A percentile compares a stretch with the other conserved stretches of the same genome.
Evolutionary conservation across 1,140 invertebrate species (phyloP).

Genomic region (Neuroterus valhalla): DNA sequence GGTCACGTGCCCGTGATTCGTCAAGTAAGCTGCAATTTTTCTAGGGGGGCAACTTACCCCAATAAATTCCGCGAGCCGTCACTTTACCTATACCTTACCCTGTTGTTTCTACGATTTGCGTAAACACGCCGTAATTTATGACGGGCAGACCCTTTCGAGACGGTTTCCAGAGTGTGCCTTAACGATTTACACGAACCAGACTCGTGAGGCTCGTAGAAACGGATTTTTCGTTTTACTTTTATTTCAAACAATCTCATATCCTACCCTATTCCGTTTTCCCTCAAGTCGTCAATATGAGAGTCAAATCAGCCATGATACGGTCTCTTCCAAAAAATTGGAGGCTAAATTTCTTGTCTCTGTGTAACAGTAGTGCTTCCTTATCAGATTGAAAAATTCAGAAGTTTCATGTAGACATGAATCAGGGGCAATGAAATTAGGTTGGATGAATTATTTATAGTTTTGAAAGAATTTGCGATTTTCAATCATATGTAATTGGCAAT

Average conservation of each 20-base stretch:
- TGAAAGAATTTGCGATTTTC: too few relatives aligned
- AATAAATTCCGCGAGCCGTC: conserved; percentile 29
- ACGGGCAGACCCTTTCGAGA: conserved; percentile 10
- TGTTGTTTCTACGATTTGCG: conserved; percentile 55
- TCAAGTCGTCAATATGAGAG: neutral
- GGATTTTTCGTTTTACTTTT: neutral
- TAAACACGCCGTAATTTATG: conserved; percentile 63
- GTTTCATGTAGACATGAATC: too few relatives aligned
- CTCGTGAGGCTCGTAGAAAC: conserved; percentile 33
- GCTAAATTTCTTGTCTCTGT: too few relatives aligned
- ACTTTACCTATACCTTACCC: conserved; percentile 46
- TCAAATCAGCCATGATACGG: neutral
- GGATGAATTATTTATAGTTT: too few relatives aligned
- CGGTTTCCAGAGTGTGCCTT: conserved; percentile 23
- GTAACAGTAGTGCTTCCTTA: too few relatives aligned
- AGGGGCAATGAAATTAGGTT: too few relatives aligned
- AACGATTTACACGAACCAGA: conserved; percentile 47
- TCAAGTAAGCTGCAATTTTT: conserved; percentile 49
- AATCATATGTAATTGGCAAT: too few relatives aligned
- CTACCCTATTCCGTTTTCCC: neutral
- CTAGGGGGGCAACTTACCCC: conserved; percentile 31
- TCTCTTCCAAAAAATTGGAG: neutral
- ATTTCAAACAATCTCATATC: conserved; percentile 9
- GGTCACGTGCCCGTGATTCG: conserved; percentile 46
- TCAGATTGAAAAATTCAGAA: too few relatives aligned